Base-by-base conservation (phyloP, 2,113 vertebrate genomes). In the Eurypyga helias region DNA sequence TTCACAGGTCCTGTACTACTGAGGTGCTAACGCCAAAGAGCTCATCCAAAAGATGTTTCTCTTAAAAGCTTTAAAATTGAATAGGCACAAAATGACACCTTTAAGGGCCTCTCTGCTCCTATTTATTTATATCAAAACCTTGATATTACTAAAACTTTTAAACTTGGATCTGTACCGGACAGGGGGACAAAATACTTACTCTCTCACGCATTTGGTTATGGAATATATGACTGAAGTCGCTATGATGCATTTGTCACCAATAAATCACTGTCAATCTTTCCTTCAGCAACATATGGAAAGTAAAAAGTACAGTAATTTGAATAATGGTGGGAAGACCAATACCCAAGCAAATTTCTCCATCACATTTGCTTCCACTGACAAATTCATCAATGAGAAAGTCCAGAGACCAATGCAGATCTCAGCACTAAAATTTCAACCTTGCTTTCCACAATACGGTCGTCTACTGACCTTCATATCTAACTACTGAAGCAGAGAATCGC, bases 201-300 rank as follows among this genome's bases (percentile, higher is more conserved):
- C 52, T 96, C 89, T 96, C 96, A 89, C 0, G 24, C 65, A 72
- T 94, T 94, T 82, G 64, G 85, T 72, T 96, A 78, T 76, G 98
- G 98, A 98, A 98, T 97, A 54, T 97, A 95, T 98, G 98, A 98
- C 92, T 96, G 83, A 71, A 92, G 57, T 52, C 77, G 64, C 51
- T 78, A 52, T 87, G 96, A 97, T 93, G 93, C 81, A 75, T 87
- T 61, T 79, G 65, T 49, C 89, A 96, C 90, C 95, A 97, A 96
- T 79, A 97, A 97, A 94, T 96, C 89, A 91, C 94, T 96, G 87
- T 98, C 97, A 97, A 72, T 96, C 94, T 98, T 98, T 97, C 98
- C 98, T 83, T 93, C 87, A 85, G 64, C 62, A 38, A 97, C 90
- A 92, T 25, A 83, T 16, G 97, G 98, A 98, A 98, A 98, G 93